phyloP scores from a whole-genome alignment of 2,888 invertebrate genomes.

The Caenorhabditis sp. region DNA sequence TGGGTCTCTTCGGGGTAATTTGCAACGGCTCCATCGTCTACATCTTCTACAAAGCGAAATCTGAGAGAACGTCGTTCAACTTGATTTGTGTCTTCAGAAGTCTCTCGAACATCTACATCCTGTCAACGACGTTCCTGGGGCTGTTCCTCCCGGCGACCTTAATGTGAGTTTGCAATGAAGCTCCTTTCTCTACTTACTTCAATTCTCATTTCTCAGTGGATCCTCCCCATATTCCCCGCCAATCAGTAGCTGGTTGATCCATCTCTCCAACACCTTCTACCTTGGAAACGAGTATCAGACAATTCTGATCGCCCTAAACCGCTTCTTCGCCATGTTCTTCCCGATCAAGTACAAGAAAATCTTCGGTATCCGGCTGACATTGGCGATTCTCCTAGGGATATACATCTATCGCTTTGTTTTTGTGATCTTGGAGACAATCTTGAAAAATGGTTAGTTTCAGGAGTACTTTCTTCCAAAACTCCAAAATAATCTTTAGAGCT shows the following conservation, averaged over 20 bases:
- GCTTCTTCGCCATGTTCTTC: slow-evolving; percentile 40
- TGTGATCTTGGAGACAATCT: slow-evolving; percentile 8
- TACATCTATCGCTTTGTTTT: slow-evolving; percentile 17
- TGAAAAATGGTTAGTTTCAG: slow-evolving; percentile 1
- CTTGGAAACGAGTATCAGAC: slow-evolving; percentile 52
- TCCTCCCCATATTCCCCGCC: slow-evolving; percentile 30
- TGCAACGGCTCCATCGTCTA: slow-evolving; percentile 35
- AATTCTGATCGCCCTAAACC: slow-evolving; percentile 48
- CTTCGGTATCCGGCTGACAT: slow-evolving; percentile 26
- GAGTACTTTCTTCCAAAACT: no score
- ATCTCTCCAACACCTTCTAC: slow-evolving; percentile 32
- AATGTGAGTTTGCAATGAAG: slow-evolving; percentile 24
- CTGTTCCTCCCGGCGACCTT: slow-evolving; percentile 47
- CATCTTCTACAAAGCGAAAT: slow-evolving; percentile 32
- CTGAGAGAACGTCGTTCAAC: slow-evolving; percentile 50
- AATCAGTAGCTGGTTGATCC: slow-evolving; percentile 33
- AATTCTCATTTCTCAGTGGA: slow-evolving; percentile 22
- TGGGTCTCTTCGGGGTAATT: slow-evolving; percentile 38
- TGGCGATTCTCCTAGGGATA: slow-evolving; percentile 17
- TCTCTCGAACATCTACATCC: slow-evolving; percentile 39
- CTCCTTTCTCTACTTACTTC: neutral
- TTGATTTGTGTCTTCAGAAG: slow-evolving; percentile 49
- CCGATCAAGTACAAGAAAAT: slow-evolving; percentile 22
- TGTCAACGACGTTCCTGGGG: slow-evolving; percentile 29
- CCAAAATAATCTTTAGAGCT: slow-evolving; percentile 2